Conservation (phyloP, 2,113 vertebrate species). For the Haemorhous mexicanus region DNA sequence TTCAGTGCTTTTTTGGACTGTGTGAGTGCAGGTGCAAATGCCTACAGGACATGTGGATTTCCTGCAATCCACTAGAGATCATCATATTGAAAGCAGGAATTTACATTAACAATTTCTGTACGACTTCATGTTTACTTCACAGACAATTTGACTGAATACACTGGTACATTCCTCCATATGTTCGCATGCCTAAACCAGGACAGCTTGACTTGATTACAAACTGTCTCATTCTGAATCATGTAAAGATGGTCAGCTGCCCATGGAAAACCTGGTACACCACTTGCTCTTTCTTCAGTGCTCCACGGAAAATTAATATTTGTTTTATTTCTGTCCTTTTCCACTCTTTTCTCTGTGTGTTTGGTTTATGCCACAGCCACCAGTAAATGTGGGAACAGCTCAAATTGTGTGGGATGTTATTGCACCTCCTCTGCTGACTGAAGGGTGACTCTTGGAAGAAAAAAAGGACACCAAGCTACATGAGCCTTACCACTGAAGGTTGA, state of each 20-base stretch:
- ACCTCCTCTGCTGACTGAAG: background rate
- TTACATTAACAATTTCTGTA: conserved; percentile 17
- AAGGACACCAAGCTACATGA: background rate
- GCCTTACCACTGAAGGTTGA: background rate
- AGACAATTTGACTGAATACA: background rate
- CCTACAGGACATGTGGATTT: background rate
- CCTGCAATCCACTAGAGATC: background rate
- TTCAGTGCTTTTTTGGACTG: background rate
- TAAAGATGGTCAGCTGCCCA: background rate
- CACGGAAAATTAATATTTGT: background rate
- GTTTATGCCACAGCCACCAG: background rate
- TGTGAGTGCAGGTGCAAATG: conserved; percentile 21
- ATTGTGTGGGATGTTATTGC: background rate
- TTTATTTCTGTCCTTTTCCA: background rate
- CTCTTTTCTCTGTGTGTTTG: background rate
- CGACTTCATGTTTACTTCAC: background rate
- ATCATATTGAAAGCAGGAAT: background rate
- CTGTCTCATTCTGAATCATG: background rate
- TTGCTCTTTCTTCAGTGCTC: background rate
- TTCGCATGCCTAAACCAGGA: background rate
- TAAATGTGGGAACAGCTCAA: background rate
- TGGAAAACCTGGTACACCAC: background rate
- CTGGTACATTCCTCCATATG: background rate
- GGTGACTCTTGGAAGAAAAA: background rate
- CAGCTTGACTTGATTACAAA: conserved; percentile 23